Percentiles rank a stretch among this genome's conserved stretches.
Conservation (phyloP, 2,888 invertebrate genomes). For the Hypolimnas misippus region DNA sequence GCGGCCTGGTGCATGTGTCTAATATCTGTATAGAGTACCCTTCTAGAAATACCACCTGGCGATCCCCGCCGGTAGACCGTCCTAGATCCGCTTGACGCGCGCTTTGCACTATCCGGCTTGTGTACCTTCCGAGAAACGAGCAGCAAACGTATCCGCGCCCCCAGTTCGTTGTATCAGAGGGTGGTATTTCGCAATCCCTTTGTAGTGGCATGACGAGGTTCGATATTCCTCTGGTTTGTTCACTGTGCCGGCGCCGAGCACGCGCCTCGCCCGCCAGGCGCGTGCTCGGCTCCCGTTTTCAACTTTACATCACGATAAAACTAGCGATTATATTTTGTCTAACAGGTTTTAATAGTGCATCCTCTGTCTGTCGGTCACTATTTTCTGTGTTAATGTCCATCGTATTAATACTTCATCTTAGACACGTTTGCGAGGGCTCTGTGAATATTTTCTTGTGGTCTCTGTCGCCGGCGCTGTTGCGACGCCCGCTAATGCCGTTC, state of each 20-base stretch:
- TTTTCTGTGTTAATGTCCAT: constrained; percentile 54
- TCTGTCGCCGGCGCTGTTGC: neutral
- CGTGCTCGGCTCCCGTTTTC: constrained; percentile 49
- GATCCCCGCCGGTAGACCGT: constrained; percentile 45
- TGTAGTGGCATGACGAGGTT: constrained; percentile 76
- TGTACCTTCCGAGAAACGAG: constrained; percentile 58
- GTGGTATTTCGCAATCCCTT: constrained; percentile 76
- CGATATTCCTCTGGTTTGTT: constrained; percentile 55
- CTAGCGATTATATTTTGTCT: constrained; percentile 48
- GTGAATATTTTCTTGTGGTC: constrained; percentile 23
- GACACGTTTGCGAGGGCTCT: constrained; percentile 54
- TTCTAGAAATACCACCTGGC: constrained; percentile 76
- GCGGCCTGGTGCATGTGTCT: constrained; percentile 72
- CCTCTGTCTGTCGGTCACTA: constrained; percentile 65
- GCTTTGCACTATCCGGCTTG: constrained; percentile 38
- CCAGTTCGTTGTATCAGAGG: constrained; percentile 55
- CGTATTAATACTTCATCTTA: constrained; percentile 51
- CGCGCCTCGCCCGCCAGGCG: constrained; percentile 47
- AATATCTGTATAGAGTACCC: constrained; percentile 67
- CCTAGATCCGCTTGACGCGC: constrained; percentile 14
- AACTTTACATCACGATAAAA: constrained; percentile 2
- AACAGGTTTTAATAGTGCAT: constrained; percentile 73
- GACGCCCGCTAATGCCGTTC: constrained; percentile 46
- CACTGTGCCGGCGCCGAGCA: constrained; percentile 50
- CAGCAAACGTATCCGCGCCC: constrained; percentile 58